Conservation (phyloP, 1,140 invertebrate genomes). For the Belonocnema kinseyi region DNA sequence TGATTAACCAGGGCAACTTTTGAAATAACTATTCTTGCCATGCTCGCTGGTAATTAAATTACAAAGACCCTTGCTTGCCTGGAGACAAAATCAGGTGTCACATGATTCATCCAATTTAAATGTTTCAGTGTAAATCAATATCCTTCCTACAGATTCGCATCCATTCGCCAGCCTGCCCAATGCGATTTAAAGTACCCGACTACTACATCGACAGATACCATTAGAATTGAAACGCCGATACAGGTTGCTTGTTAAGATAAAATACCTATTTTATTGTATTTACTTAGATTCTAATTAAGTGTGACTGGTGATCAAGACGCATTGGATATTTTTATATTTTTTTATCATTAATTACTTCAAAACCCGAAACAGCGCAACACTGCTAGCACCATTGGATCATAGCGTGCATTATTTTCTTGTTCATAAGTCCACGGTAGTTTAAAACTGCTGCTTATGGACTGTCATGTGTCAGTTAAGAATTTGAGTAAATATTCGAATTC, state of each 20-base stretch:
- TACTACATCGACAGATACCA: slow-evolving; percentile 7
- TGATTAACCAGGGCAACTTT: slow-evolving; percentile 53
- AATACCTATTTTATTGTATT: slow-evolving; percentile 40
- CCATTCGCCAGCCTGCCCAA: slow-evolving; percentile 31
- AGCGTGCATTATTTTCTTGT: slow-evolving; percentile 5
- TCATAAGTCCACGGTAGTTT: not conserved
- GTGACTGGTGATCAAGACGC: slow-evolving; percentile 40
- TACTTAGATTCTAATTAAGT: slow-evolving; percentile 58
- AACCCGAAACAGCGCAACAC: slow-evolving; percentile 50
- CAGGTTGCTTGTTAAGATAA: slow-evolving; percentile 46
- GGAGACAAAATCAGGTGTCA: slow-evolving; percentile 50
- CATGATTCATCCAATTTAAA: slow-evolving; percentile 18
- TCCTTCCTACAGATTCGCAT: slow-evolving; percentile 15
- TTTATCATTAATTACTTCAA: slow-evolving; percentile 44
- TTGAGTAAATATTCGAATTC: not conserved
- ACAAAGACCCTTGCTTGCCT: slow-evolving; percentile 50
- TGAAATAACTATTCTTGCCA: slow-evolving; percentile 51
- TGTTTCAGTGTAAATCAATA: slow-evolving; percentile 31
- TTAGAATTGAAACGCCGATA: slow-evolving; percentile 27
- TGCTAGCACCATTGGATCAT: slow-evolving; percentile 43
- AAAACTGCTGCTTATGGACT: not conserved
- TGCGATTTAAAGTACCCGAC: slow-evolving; percentile 23
- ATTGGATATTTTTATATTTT: slow-evolving; percentile 32
- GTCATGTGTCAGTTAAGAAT: not conserved
- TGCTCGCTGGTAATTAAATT: slow-evolving; percentile 57